phyloP scores from a whole-genome alignment of 2,888 invertebrate species.

The Ophion costatus region DNA sequence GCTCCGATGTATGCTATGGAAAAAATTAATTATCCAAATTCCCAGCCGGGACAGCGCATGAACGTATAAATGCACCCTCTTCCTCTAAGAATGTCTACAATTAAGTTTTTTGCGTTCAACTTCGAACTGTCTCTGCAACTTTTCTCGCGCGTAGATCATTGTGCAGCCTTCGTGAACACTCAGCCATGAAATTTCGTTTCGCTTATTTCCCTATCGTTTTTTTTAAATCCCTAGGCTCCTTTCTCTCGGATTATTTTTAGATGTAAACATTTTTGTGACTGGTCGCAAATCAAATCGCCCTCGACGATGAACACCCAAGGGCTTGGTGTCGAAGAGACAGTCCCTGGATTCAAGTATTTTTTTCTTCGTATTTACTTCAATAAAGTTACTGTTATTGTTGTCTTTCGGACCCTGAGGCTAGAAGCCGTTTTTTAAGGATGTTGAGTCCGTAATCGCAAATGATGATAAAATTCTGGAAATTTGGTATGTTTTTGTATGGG shows the following conservation, averaged over 20 bases:
- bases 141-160: constrained; percentile 34
- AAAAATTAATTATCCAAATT: constrained; percentile 51
- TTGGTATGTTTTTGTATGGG: no score
- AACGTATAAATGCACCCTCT: constrained; percentile 42
- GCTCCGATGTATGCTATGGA: constrained; percentile 2
- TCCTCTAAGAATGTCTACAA: constrained; percentile 71
- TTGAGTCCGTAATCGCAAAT: no score
- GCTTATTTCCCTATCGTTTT: constrained; percentile 15
- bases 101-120: constrained; percentile 69
- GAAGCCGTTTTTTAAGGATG: no score
- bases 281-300: not conserved
- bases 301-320: not conserved
- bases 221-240: constrained; percentile 35
- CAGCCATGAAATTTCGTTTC: constrained; percentile 58
- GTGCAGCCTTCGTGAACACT: constrained; percentile 47
- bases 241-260: constrained; percentile 15
- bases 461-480: no score
- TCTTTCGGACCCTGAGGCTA: no score
- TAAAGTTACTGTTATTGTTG: no score
- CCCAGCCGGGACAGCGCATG: constrained; percentile 15
- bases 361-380: no score
- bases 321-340: no score
- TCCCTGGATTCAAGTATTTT: no score
- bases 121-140: not conserved
- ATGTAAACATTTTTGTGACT: not conserved